Conservation (phyloP, 2,888 invertebrate species). For the Axea sp. region DNA sequence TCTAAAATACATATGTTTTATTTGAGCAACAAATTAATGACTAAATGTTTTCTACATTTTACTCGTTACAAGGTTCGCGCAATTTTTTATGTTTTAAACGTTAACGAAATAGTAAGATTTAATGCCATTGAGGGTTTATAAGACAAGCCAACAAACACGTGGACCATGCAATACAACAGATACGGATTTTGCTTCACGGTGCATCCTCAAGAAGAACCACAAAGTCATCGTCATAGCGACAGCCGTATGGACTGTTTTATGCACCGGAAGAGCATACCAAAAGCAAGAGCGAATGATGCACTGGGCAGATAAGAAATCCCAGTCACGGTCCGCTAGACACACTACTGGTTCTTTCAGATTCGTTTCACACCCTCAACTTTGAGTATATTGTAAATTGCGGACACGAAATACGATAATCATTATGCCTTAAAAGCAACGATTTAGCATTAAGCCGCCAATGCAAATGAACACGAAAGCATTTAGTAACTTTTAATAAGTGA, state of each 20-base stretch:
- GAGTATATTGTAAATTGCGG: slow-evolving; percentile 12
- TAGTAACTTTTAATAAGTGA: slow-evolving; percentile 13
- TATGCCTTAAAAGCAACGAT: slow-evolving; percentile 31
- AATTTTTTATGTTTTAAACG: too few relatives aligned
- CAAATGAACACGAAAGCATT: slow-evolving; percentile 40
- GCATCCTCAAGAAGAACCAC: slow-evolving; percentile 41
- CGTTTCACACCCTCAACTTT: slow-evolving; percentile 55
- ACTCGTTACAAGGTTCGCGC: too few relatives aligned
- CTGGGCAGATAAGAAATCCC: slow-evolving; percentile 60
- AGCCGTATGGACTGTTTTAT: slow-evolving; percentile 49
- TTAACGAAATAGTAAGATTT: too few relatives aligned
- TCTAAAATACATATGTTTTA: too few relatives aligned
- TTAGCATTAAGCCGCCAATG: slow-evolving; percentile 27
- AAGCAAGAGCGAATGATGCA: slow-evolving; percentile 61
- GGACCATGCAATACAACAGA: slow-evolving; percentile 40
- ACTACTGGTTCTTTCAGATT: slow-evolving; percentile 63
- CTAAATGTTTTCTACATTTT: too few relatives aligned
- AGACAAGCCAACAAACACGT: slow-evolving; percentile 25
- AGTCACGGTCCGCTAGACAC: slow-evolving; percentile 64
- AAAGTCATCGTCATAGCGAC: slow-evolving; percentile 55
- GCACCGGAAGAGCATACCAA: slow-evolving; percentile 59
- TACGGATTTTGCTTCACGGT: slow-evolving; percentile 37
- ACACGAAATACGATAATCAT: slow-evolving; percentile 45
- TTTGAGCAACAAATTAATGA: too few relatives aligned
- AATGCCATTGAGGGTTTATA: too few relatives aligned